Evolutionary conservation across 2,888 invertebrate species (phyloP), one percentile per base, ranked within the genome.

Genomic region (Parapristionchus giblindavisi): DNA sequence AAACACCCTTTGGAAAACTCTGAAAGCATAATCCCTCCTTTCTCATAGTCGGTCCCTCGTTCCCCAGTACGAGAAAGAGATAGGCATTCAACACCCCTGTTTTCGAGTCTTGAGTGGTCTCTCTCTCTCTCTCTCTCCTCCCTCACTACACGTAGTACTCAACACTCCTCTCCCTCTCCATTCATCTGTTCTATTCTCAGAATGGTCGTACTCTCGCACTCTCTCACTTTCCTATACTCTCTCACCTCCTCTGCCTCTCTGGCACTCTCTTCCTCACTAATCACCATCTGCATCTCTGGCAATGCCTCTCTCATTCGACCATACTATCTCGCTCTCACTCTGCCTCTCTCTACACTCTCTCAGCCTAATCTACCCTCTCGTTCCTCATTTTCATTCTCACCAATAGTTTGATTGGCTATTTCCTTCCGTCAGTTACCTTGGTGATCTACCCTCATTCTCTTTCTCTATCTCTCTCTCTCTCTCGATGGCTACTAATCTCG

Each of bases 31-130:
- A n/a, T n/a, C n/a, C n/a, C n/a, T n/a, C n/a, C n/a, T n/a, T n/a
- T n/a, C n/a, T n/a, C n/a, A n/a, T n/a, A n/a, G n/a, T n/a, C n/a
- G 63, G 63, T 43, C 40, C 43, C 63, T 43, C 63, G 29, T 56
- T 65, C 43, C 43, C 63, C 36, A 43, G 6, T 43, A 65, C 40
- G 63, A 32, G 38, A 40, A 63, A 60, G 58, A 34, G 11, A 36
- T 27, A 32, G 58, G 61, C 2, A 43, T 17, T 65, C 63, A 43
- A n/a, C n/a, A n/a, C n/a, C n/a, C n/a, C n/a, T n/a, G n/a, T n/a
- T n/a, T n/a, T n/a, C n/a, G n/a, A n/a, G n/a, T n/a, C n/a, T 65
- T 27, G 63, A 65, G 29, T 21, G 63, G 61, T 5, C 27, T 61
- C 61, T 38, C 61, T 21, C 17, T 24, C 61, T 3, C 40, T 40